phyloP scores from a whole-genome alignment of 2,888 invertebrate species.

The Steinernema scapterisci region DNA sequence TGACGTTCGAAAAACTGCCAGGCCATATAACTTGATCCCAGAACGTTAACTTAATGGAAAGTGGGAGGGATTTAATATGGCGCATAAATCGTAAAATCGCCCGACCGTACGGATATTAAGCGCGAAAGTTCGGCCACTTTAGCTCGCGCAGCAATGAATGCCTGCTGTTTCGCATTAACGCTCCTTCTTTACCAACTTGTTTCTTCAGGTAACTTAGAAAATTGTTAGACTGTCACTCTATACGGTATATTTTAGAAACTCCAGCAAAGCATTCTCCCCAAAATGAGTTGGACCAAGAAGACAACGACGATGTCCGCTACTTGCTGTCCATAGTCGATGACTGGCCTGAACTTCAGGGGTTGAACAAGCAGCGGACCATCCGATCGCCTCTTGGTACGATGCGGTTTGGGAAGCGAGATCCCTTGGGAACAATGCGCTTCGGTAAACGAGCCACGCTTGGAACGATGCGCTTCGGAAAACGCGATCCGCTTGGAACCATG shows the following conservation, averaged over 20 bases:
- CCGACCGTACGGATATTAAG: conserved; percentile 27
- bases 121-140: conserved; percentile 28
- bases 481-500: conserved; percentile 48
- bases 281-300: not conserved
- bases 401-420: conserved; percentile 51
- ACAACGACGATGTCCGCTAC: conserved; percentile 40
- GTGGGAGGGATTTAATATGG: conserved; percentile 31
- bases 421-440: conserved; percentile 56
- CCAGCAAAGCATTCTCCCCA: not conserved
- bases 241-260: not conserved
- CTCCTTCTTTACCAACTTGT: conserved; percentile 25
- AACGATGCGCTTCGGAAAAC: conserved; percentile 52
- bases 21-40: not conserved
- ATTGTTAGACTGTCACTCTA: not conserved
- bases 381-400: conserved; percentile 55
- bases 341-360: conserved; percentile 37
- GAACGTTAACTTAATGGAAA: conserved; percentile 17
- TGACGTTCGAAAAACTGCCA: conserved; percentile 2
- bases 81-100: conserved; percentile 28
- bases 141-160: conserved; percentile 31
- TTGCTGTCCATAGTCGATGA: conserved; percentile 27
- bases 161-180: conserved; percentile 21
- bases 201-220: not conserved
- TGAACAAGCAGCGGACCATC: conserved; percentile 42
- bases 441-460: conserved; percentile 48